A percentile compares a stretch with the other conserved stretches of the same genome.
Conservation (phyloP, 92 coral and sea anemone genomes). For the Ricordea florida region DNA sequence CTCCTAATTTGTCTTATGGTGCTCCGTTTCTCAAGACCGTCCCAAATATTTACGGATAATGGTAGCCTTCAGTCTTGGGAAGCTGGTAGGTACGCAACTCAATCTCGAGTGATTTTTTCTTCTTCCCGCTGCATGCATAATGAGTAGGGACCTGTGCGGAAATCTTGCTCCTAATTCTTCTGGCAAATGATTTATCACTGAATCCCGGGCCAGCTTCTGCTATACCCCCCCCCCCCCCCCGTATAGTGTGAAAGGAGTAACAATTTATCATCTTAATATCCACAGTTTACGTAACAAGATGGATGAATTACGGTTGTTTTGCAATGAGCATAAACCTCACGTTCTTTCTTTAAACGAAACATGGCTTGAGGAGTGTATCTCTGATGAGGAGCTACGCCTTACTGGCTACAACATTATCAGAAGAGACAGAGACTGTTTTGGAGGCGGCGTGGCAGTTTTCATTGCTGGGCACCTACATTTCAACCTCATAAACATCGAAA, state of each 20-base stretch:
- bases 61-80: no score
- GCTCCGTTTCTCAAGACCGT: no score
- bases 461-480: constrained; percentile 32
- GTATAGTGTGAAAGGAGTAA: constrained; percentile 7
- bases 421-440: constrained; percentile 49
- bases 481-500: constrained; percentile 1
- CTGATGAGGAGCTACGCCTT: constrained; percentile 43
- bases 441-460: constrained; percentile 27
- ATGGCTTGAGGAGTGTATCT: constrained; percentile 65
- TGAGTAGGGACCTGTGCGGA: no score
- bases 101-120: no score
- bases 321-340: constrained; percentile 61
- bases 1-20: no score
- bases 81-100: no score
- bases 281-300: constrained; percentile 54
- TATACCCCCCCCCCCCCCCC: no score
- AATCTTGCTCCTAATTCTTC: no score
- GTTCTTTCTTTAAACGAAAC: constrained; percentile 58
- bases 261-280: constrained; percentile 10
- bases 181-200: no score
- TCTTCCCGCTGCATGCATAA: no score
- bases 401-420: constrained; percentile 58
- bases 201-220: no score
- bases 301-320: constrained; percentile 66
- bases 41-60: no score